Base-by-base conservation (phyloP, 2,888 invertebrate species). In the Sphinx pinastri region DNA sequence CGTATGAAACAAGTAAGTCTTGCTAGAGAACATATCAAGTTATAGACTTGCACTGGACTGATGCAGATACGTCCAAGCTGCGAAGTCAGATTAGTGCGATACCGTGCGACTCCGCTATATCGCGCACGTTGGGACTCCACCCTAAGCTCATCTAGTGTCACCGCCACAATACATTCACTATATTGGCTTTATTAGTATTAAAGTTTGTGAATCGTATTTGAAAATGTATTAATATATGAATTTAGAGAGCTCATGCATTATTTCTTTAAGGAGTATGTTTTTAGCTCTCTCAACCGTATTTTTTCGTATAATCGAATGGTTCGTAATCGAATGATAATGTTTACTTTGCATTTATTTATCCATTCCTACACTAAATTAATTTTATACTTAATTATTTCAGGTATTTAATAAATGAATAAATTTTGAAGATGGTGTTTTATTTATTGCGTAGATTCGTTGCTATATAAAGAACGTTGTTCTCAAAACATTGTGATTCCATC, bases 341-440 rank as follows among this genome's bases (percentile, higher is more conserved):
- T 72, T 78, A 80, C 77, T 79, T 77, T 75, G 88, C 88, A 89
- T 89, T 90, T 90, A 88, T 84, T 80, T 75, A 82, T 86, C 85
- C 88, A 91, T 92, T 92, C 91, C 91, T 87, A 81, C 79, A 63
- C 63, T 60, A 60, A 60, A 60, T 85, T 83, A 81, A 82, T 87
- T 84, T 84, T 83, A 78, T 83, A 78, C 79, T 74, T 63, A 63
- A 80, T 84, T 82, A 77, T 79, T 75, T 77, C 76, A 80, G 84
- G 86, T 86, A 85, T 85, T 81, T 77, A 81, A 83, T 84, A 84
- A 79, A 78, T 79, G 76, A 76, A 77, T 49, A 68, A 68, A 73
- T 63, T 63, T 63, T 49, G 13, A 19, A 72, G 60, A 74, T 72
- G 74, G 73, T 66, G 55, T 72, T 67, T 66, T 67, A 67, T 58